Evolutionary conservation across 1,140 invertebrate species (phyloP), one percentile per base, ranked within the genome.

Genomic region (Zaprionus africanus): DNA sequence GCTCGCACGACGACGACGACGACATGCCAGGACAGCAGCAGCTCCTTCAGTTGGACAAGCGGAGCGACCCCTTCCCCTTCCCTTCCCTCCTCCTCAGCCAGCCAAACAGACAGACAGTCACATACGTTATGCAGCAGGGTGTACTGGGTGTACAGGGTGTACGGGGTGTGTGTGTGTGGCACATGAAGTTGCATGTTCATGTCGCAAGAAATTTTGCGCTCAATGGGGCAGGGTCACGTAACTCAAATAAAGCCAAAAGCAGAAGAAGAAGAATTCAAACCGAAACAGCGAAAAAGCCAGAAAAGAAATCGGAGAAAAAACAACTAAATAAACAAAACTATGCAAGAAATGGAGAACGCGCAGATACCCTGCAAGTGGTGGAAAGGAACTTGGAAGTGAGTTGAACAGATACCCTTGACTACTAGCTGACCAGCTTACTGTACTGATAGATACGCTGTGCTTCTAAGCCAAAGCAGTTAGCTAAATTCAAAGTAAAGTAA

Each of bases 151-250:
- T 28, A 28, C 28, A 7, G 6, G 28, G 28, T 28, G 28, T 57
- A 36, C 57, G 22, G 28, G 43, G 53, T 66, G 22, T 60, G 24
- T 53, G 43, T 41, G 34, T 24, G 31, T 64, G 76, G 68, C 75
- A 73, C 73, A 74, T 46, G 36, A 59, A 73, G 70, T 73, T 84
- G 60, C 80, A 83, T 88, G 83, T 87, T 87, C 83, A 87, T 87
- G 83, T 88, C 84, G 83, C 84, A 83, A 80, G 84, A 83, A 83
- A 83, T 83, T 83, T 87, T 79, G 61, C 78, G 71, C 84, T 80
- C 83, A 88, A 88, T 86, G 84, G 80, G 77, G 81, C 84, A 88
- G 84, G 84, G 83, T 87, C 83, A 87, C 83, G 83, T 87, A 87
- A 83, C 84, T 88, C 83, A 87, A 87, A 87, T 87, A 87, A 87